phyloP scores from a whole-genome alignment of 2,888 invertebrate species.

The Pammene aurita region DNA sequence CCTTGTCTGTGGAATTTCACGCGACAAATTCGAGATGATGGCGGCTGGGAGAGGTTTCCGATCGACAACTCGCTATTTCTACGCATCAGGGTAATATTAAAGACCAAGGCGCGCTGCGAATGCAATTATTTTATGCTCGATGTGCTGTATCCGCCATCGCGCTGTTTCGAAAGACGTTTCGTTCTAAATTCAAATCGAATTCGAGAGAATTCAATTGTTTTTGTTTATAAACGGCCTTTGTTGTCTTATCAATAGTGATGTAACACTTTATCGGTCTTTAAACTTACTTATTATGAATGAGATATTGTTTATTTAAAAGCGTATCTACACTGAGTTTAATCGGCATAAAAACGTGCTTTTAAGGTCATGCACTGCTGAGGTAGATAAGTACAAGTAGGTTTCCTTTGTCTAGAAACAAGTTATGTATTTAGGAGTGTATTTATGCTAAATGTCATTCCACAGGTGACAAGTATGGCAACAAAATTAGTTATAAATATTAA shows the following conservation, averaged over 20 bases:
- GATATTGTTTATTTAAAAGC: constrained; percentile 25
- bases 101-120: constrained; percentile 70
- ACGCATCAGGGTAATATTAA: constrained; percentile 65
- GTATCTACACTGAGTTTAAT: neutral
- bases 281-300: constrained; percentile 37
- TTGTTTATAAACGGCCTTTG: constrained; percentile 26
- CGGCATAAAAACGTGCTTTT: constrained; percentile 33
- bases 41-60: constrained; percentile 52
- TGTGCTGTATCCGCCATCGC: constrained; percentile 72
- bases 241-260: constrained; percentile 33
- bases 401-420: constrained; percentile 40
- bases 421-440: constrained; percentile 39
- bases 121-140: constrained; percentile 77
- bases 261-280: constrained; percentile 36
- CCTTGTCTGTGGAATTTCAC: constrained; percentile 67
- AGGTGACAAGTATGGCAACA: constrained; percentile 27
- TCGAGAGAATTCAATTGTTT: constrained; percentile 23
- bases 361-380: constrained; percentile 32
- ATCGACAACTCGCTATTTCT: constrained; percentile 57
- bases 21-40: constrained; percentile 73
- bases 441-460: constrained; percentile 33
- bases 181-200: constrained; percentile 30
- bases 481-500: constrained; percentile 18
- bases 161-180: constrained; percentile 46
- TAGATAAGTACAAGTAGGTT: constrained; percentile 35